Evolutionary conservation across 2,888 invertebrate species (phyloP), one percentile per base, ranked within the genome.

Genomic region (Heliconius cydno): DNA sequence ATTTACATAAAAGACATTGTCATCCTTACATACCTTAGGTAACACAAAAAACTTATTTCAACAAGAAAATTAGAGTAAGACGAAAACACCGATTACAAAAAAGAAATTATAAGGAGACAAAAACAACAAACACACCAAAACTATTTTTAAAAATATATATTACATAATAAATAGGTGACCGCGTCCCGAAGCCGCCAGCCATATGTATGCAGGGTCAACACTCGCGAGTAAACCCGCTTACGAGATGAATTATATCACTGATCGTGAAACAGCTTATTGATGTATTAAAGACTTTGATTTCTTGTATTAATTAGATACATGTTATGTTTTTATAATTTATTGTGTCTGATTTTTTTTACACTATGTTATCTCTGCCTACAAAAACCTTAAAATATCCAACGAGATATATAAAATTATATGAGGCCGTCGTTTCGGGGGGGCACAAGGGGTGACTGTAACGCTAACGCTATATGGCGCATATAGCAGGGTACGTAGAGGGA

Each of bases 121-220:
- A 52, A 19, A 52, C 52, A 52, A 52, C 15, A 46, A 46, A 46
- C 15, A 15, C 13, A 46, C 46, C 15, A 6, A 52, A 19, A 52
- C 52, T 52, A 52, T 2, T 7, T 7, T 57, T 2, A 57, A 52
- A 57, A 57, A 73, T 19, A 57, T 34, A 73, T n/a, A 63, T 65
- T 28, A 41, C 19, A 46, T 13, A 65, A 63, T 28, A 75, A 75
- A 63, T 79, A 80, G 79, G 68, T 65, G 68, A 81, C 0, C 34
- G 79, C 85, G 82, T 86, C 86, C 86, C 86, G 86, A 81, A 86
- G 83, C 84, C 79, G 83, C 80, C 82, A 65, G n/a, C 34, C 77
- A 81, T 85, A 85, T 86, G 34, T 52, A 85, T 85, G 34, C 38
- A 79, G 82, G 86, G 86, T 86, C 86, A 87, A 85, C 82, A 87